Evolutionary conservation across 2,113 vertebrate genomes (phyloP).

Genomic region (Sylvia atricapilla): DNA sequence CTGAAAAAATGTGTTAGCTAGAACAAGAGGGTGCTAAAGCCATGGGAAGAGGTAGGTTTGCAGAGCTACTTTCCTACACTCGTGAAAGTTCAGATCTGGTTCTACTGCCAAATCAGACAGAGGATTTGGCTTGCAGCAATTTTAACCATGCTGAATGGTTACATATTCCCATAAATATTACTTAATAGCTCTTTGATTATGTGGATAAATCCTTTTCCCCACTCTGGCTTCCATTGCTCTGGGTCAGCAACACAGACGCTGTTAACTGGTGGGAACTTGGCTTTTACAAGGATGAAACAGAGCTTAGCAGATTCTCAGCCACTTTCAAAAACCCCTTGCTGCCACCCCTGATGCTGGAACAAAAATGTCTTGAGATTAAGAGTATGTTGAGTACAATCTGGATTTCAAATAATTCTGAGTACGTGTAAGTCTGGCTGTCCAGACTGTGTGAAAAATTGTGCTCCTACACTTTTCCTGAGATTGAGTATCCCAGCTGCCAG

Average conservation of each 20-base stretch:
- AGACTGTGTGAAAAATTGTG: neutral
- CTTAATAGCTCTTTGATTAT: neutral
- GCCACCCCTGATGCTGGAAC: neutral
- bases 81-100: neutral
- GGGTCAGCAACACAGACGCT: neutral
- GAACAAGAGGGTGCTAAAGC: neutral
- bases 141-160: neutral
- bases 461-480: neutral
- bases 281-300: neutral
- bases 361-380: neutral
- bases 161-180: neutral
- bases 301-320: neutral
- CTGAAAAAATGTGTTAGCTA: neutral
- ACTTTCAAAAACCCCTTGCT: neutral
- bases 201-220: neutral
- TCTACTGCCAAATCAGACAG: neutral
- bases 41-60: neutral
- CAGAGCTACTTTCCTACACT: neutral
- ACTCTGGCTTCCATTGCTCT: neutral
- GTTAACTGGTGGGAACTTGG: neutral
- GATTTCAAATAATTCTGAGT: neutral
- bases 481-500: neutral
- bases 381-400: neutral
- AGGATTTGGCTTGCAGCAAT: neutral
- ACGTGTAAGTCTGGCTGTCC: fast-evolving